Evolutionary conservation across 2,888 invertebrate species (phyloP), one percentile per base, ranked within the genome.

Genomic region (Camptogramma bilineatum): DNA sequence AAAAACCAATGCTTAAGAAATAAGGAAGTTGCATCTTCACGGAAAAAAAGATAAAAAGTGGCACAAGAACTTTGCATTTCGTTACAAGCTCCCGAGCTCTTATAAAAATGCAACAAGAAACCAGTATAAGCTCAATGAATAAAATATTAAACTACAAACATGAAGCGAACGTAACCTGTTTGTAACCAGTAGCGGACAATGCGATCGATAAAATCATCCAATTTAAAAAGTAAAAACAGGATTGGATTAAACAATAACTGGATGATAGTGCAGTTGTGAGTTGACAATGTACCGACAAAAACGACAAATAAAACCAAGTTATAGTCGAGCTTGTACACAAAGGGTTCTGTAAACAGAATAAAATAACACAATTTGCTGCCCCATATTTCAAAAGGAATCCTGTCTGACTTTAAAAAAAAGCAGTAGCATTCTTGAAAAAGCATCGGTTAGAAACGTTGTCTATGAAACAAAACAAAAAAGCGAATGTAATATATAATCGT

Each of bases 131-230:
- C 61, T 70, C 72, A 60, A 72, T 72, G 70, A 72, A 72, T 72
- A 72, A 70, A 68, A 70, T 72, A 72, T 70, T 68, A 72, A 67
- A 59, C 62, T 62, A 68, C 64, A 72, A 71, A 71, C 67, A 67
- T 64, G 59, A 64, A 55, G 52, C 31, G 64, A 55, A 59, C 59
- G 53, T 44, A 51, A 77, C 74, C 72, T 76, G 72, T 69, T 70
- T 64, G 65, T 61, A 75, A 69, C 81, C 80, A 74, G 87, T 86
- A 87, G 85, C 85, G 74, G 76, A 85, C 81, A 85, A 81, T 81
- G 78, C 79, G 82, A 85, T 86, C 84, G 83, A 89, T 86, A 85
- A 81, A 82, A 82, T 83, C 80, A 83, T 84, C 75, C 83, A 81
- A 83, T 87, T 85, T 81, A 76, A 83, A 81, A 79, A 83, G 78